A percentile compares a stretch with the other conserved stretches of the same genome.
These are phyloP conservation scores for Jacana jacana DNA, from an alignment of 2,113 vertebrate genomes.

Conservation along the genomic window DNA sequence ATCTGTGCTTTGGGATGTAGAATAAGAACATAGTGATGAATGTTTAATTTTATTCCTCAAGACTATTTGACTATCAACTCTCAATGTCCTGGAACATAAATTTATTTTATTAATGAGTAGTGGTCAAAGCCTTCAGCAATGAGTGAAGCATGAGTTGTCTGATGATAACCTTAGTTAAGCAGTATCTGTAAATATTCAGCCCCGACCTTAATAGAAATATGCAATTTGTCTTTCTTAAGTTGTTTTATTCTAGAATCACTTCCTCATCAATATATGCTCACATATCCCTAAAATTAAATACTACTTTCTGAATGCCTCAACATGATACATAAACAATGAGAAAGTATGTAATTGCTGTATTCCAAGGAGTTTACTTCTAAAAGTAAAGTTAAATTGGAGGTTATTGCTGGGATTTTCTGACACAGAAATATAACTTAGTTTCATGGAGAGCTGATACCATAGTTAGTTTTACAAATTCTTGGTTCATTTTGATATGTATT, in stretches of 20 bases:
- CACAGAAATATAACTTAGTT: neutral
- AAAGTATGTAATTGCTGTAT: neutral
- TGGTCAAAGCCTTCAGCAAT: neutral
- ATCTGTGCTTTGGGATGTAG: neutral
- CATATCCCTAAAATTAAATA: neutral
- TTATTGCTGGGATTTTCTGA: neutral
- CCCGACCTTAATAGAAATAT: neutral
- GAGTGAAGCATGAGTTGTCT: conserved; percentile 23
- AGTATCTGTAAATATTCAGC: neutral
- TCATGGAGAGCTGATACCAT: neutral
- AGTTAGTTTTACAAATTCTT: neutral
- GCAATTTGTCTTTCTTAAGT: neutral
- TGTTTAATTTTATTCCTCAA: neutral
- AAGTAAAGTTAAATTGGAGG: neutral
- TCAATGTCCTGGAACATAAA: neutral
- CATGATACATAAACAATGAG: neutral
- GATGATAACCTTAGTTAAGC: neutral
- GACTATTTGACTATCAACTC: neutral
- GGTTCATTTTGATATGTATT: neutral
- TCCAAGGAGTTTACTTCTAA: neutral
- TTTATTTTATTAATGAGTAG: neutral
- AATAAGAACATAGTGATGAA: neutral
- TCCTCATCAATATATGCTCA: neutral
- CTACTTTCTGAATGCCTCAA: neutral
- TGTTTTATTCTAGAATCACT: neutral